Evolutionary conservation across 2,888 invertebrate genomes (phyloP), one percentile per base, ranked within the genome.

Genomic region (Candidula unifasciata): DNA sequence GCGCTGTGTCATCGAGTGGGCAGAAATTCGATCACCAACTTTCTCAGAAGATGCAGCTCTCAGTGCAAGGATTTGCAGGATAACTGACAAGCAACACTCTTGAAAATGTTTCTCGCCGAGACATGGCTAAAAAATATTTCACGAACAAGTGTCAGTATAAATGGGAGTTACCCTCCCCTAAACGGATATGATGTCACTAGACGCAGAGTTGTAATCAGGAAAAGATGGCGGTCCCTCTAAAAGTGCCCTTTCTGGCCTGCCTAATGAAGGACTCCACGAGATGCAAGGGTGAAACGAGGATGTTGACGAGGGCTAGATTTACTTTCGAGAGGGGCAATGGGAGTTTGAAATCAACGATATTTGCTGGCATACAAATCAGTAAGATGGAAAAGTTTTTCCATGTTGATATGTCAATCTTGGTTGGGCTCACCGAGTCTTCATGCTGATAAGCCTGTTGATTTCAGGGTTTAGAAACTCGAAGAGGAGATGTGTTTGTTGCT

Each of bases 101-200:
- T n/a, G 44, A 44, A 73, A 73, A 73, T 27, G 73, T 74, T 74
- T 74, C 54, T 54, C 74, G 54, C 16, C 74, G n/a, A 73, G 73
- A 44, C 73, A 73, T 13, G n/a, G 13, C 73, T 73, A 44, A 44
- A 73, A 73, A 73, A 52, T 73, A n/a, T 73, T 74, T 30, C 52
- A 35, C 16, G 52, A 52, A 74, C 60, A n/a, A 64, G 27, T 78
- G 78, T 78, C 78, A 78, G 37, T 37, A 64, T 78, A 78, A 78
- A 64, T 78, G 78, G 64, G 78, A 78, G 78, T 78, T 78, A 78
- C 27, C 64, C 78, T 60, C 57, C 78, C 77, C 64, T 78, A 37
- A 64, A 66, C 60, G 78, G 78, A 66, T 78, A 44, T 78, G 44
- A 78, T 78, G 78, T 78, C 78, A 78, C 64, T 66, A 60, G 66